These are phyloP conservation scores for Cynopterus sphinx DNA, from an alignment of 2,797 vertebrate species.

Conservation along the genomic window DNA sequence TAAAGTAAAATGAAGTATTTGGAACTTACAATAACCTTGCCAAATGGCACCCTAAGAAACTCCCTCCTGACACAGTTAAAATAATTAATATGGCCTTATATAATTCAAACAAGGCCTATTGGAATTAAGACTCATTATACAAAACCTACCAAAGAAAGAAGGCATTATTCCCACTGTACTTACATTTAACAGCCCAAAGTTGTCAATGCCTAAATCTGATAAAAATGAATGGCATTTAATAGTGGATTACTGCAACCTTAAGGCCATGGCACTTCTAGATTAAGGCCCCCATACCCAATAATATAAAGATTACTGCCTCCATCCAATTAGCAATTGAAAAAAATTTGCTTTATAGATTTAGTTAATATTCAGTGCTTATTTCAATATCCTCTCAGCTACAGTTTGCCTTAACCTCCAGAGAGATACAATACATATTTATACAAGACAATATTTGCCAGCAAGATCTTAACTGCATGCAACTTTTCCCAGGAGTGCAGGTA, in stretches of 20 bases:
- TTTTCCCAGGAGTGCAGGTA: neutral
- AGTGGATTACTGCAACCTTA: neutral
- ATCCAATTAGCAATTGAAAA: neutral
- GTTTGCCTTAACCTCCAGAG: neutral
- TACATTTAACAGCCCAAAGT: neutral
- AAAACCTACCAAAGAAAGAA: neutral
- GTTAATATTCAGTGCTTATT: slow-evolving; percentile 12
- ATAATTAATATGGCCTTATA: neutral
- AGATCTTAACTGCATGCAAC: neutral
- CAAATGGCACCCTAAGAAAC: neutral
- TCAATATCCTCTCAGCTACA: neutral
- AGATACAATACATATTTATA: neutral
- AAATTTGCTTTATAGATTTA: slow-evolving; percentile 10
- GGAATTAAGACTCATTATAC: neutral
- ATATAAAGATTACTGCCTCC: slow-evolving; percentile 14
- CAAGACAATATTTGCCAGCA: slow-evolving; percentile 1
- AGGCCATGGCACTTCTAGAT: neutral
- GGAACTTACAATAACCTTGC: neutral
- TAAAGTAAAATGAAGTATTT: slow-evolving; percentile 27
- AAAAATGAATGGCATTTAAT: slow-evolving; percentile 19
- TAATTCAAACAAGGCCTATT: neutral
- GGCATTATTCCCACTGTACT: neutral
- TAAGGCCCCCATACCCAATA: neutral
- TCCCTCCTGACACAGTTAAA: neutral
- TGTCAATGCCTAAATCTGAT: neutral